Percentiles rank a stretch among this genome's conserved stretches.
Conservation (phyloP, 2,888 invertebrate genomes). For the Noctua janthe region DNA sequence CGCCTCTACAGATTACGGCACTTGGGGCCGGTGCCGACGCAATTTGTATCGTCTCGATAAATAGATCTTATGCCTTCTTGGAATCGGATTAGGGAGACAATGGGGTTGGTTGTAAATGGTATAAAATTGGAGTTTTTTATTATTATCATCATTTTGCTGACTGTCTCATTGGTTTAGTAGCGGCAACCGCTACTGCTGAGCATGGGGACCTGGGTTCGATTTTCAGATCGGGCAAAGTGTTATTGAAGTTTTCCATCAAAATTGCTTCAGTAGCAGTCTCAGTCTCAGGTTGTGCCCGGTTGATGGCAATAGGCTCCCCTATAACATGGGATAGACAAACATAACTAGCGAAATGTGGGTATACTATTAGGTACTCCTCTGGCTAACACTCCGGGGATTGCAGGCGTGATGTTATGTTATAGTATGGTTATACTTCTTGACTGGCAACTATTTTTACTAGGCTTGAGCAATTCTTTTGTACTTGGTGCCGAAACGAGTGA, state of each 20-base stretch:
- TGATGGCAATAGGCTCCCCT: neutral
- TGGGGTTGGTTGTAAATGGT: constrained; percentile 35
- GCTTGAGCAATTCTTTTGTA: neutral
- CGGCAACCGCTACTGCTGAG: fast-evolving
- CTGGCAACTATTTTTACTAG: neutral
- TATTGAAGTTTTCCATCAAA: neutral
- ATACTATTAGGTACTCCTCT: neutral
- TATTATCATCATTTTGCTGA: neutral
- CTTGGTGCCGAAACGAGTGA: neutral
- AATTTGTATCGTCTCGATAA: constrained; percentile 74
- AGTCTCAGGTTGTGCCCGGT: neutral
- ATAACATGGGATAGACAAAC: neutral
- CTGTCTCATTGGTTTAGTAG: neutral
- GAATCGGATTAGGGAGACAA: constrained; percentile 32
- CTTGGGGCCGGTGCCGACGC: constrained; percentile 70
- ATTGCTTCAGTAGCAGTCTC: neutral
- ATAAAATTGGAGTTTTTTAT: constrained; percentile 17
- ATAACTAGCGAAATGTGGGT: neutral
- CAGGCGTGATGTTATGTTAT: neutral
- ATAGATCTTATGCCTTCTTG: constrained; percentile 60
- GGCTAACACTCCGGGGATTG: neutral
- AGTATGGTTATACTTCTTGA: too few relatives aligned
- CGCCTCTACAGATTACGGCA: constrained; percentile 77
- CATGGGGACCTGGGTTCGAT: neutral
- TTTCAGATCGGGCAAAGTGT: neutral